Percentiles rank a stretch among this genome's conserved stretches.
Evolutionary conservation across 2,888 invertebrate species (phyloP).

Genomic region (Acleris laterana): DNA sequence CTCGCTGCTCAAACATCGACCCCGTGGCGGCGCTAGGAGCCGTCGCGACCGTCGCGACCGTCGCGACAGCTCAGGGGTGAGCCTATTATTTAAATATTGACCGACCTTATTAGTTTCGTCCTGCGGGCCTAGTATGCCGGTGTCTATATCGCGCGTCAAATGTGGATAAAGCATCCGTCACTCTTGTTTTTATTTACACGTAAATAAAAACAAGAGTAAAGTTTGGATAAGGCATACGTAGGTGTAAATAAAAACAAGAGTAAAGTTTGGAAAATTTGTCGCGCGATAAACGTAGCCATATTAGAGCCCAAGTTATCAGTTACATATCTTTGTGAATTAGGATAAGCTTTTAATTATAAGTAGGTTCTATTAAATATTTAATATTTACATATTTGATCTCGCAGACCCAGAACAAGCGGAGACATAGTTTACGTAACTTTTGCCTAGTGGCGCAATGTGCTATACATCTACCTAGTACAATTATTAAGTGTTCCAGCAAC

Average conservation of each 20-base stretch:
- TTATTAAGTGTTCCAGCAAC: background rate
- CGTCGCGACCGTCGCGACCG: no score
- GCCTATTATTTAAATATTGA: constrained; percentile 20
- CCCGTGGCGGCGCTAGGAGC: no score
- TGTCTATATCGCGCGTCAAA: no score
- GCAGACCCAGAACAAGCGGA: constrained; percentile 9
- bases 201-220: no score
- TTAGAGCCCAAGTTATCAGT: constrained; percentile 31
- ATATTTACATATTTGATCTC: constrained; percentile 30
- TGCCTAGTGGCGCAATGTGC: background rate
- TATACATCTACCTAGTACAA: background rate
- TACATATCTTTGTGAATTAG: constrained; percentile 29
- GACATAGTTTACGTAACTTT: background rate
- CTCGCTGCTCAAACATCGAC: no score
- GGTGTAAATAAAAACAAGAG: no score
- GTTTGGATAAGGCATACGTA: no score
- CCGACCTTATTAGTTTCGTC: constrained; percentile 37
- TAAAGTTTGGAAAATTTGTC: no score
- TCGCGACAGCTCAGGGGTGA: background rate
- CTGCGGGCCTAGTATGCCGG: no score
- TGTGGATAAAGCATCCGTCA: no score
- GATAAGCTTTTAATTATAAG: constrained; percentile 18
- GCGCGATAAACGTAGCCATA: no score
- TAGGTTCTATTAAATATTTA: constrained; percentile 25
- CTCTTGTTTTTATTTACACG: no score